Evolutionary conservation across 2,888 invertebrate genomes (phyloP), one percentile per base, ranked within the genome.

Genomic region (Xanthorhoe designata): DNA sequence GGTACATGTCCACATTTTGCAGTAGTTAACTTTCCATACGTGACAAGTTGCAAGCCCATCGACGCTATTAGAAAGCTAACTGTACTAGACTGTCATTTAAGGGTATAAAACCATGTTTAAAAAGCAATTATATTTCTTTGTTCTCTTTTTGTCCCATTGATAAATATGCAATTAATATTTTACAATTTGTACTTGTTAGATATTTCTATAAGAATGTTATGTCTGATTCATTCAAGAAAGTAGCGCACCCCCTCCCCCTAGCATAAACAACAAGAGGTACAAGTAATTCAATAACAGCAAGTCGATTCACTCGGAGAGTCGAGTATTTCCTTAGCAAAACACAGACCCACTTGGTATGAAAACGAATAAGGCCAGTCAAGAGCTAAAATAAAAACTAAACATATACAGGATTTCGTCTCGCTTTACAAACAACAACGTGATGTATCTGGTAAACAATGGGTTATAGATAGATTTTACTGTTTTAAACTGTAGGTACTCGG

Each of bases 391-490:
- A 42, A 42, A 42, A 42, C 38, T 42, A 42, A 42, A 13, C 38
- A 13, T 2, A 13, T 13, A 42, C 3, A 10, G 2, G 35, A 35
- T 10, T n/a, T n/a, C 38, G 38, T 13, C 38, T 10, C 15, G 50
- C 38, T 51, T 58, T 38, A 35, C 35, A 64, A 64, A 53, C 58
- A 58, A 24, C 29, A 49, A 35, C 51, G 55, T 24, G 29, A 4
- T 17, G 9, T 45, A 19, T 50, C 18, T 63, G 17, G 54, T 42
- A 64, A 64, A 64, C 59, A 64, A 59, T 54, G 18, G 49, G 24
- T 50, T 54, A 64, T 38, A 38, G 17, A 35, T 59, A 59, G 59
- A 38, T 64, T 64, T 64, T 45, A 54, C 49, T 49, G 50, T 47
- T 47, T 38, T 6, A 15, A 17, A 54, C 6, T 53, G 52, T 29